A percentile compares a stretch with the other conserved stretches of the same genome.
Conservation (phyloP, 2,113 vertebrate species). For the Alethe diademata region DNA sequence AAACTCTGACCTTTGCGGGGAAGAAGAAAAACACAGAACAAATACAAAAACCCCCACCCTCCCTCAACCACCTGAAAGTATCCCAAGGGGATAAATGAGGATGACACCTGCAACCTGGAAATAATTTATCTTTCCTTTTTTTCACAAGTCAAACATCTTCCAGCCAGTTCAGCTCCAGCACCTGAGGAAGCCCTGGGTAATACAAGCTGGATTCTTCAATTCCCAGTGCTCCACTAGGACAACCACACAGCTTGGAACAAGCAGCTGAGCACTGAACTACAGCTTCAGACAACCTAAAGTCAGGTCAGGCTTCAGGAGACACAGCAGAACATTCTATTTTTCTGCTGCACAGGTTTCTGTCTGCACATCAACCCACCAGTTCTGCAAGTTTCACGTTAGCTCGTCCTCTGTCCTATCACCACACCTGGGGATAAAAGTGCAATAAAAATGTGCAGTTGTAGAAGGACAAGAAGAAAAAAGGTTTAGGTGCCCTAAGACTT, state of each 20-base stretch:
- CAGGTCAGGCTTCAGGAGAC: neutral
- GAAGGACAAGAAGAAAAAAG: neutral
- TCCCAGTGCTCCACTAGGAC: neutral
- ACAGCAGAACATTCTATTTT: neutral
- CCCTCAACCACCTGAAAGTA: neutral
- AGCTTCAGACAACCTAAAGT: neutral
- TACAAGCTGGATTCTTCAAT: neutral
- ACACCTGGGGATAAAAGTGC: neutral
- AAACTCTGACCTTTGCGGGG: neutral
- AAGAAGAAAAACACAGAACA: neutral
- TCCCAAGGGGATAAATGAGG: neutral
- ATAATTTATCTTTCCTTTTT: neutral
- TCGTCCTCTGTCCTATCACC: neutral
- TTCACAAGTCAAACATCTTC: neutral
- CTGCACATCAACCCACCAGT: neutral
- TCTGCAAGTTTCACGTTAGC: neutral
- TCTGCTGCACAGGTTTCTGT: neutral
- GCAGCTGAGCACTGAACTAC: neutral
- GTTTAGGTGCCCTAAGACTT: neutral
- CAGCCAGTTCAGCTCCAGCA: neutral
- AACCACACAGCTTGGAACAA: neutral
- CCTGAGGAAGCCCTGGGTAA: neutral
- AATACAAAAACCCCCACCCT: fast-evolving
- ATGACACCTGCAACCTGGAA: neutral
- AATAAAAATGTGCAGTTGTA: neutral